phyloP scores from a whole-genome alignment of 1,140 invertebrate species.

The Lucilia cuprina region DNA sequence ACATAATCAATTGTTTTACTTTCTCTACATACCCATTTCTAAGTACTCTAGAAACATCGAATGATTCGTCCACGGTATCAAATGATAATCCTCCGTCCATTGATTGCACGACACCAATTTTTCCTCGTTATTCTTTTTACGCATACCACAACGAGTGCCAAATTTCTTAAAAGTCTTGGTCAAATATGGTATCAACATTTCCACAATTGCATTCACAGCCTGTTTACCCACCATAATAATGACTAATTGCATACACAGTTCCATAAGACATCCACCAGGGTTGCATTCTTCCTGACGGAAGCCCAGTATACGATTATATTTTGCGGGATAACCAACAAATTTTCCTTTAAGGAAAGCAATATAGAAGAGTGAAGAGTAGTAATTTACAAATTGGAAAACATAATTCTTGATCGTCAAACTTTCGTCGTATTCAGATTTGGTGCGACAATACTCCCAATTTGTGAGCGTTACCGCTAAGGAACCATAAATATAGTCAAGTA shows the following conservation, averaged over 20 bases:
- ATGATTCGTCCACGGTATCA: slow-evolving; percentile 70
- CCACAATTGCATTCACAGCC: slow-evolving; percentile 79
- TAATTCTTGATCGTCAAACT: slow-evolving; percentile 86
- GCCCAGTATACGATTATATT: slow-evolving; percentile 76
- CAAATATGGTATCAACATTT: slow-evolving; percentile 74
- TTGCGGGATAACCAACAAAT: slow-evolving; percentile 78
- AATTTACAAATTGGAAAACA: slow-evolving; percentile 88
- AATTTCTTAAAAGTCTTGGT: slow-evolving; percentile 55
- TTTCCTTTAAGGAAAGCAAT: slow-evolving; percentile 86
- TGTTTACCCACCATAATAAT: slow-evolving; percentile 90
- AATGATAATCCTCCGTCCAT: slow-evolving; percentile 81
- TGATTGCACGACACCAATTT: slow-evolving; percentile 66
- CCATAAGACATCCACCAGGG: slow-evolving; percentile 82
- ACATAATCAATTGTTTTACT: not conserved
- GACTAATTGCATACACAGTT: slow-evolving; percentile 81
- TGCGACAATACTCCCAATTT: slow-evolving; percentile 85
- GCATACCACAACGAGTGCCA: slow-evolving; percentile 46
- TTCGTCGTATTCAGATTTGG: slow-evolving; percentile 85
- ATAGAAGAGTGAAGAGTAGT: slow-evolving; percentile 86
- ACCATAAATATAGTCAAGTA: slow-evolving; percentile 66
- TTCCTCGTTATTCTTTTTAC: slow-evolving; percentile 45
- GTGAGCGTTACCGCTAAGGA: slow-evolving; percentile 65
- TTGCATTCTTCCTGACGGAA: slow-evolving; percentile 71
- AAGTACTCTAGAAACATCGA: slow-evolving; percentile 85
- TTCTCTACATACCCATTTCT: slow-evolving; percentile 77